Base-by-base conservation (phyloP, 2,113 vertebrate species). In the Aegithalos caudatus region DNA sequence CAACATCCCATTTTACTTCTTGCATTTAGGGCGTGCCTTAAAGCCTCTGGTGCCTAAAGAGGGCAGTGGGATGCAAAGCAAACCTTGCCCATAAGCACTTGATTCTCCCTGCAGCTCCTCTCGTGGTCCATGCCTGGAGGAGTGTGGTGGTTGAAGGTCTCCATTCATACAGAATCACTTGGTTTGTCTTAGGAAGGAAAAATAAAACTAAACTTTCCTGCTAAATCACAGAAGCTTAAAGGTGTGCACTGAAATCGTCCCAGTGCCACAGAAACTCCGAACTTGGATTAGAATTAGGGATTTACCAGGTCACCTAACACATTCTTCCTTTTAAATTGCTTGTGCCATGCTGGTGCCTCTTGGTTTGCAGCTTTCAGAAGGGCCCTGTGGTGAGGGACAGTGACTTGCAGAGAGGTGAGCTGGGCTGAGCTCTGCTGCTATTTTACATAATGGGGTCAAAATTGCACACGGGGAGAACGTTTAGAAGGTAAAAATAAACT, bases 401-500 rank as follows among this genome's bases (percentile, higher is more conserved):
- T 13, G 71, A 25, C 54, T 88, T 76, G 37, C 20, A 40, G 37
- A 22, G 7, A 37, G 44, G 31, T 1, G 6, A 48, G 11, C 58
- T 83, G 35, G 45, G n/a, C 38, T 51, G 4, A 79, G 56, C 25
- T 50, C 60, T 50, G 58, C 13, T 37, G 81, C 40, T 38, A 0
- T 77, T 90, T 65, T 61, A 61, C 60, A 78, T 54, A 57, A 35
- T 38, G 37, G 33, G 14, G 12, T 74, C 60, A 73, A 84, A 80
- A 86, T 38, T 60, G 28, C 40, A 37, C n/a, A 1, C 0, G 1
- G 11, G 17, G 37, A 90, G 42, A 40, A 27, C 1, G 0, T 71
- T 90, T 78, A 86, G 33, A 44, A 42, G 44, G 44, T 90, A 79
- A 90, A 93, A 95, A 95, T 93, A 92, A 95, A 71, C 72, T 17